Evolutionary conservation across 2,888 invertebrate genomes (phyloP).

Genomic region (Bruchidius siliquastri): DNA sequence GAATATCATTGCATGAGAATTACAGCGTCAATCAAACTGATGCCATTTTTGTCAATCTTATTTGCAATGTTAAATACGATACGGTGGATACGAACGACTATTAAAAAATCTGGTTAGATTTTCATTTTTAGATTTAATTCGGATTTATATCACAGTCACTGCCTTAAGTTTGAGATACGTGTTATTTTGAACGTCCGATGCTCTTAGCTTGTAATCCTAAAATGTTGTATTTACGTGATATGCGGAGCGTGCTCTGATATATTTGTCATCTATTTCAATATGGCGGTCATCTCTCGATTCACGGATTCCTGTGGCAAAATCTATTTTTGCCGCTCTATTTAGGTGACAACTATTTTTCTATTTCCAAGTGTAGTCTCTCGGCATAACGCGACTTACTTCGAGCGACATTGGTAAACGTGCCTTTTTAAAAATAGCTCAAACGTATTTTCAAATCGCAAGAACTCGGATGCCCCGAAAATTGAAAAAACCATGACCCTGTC

Average conservation of each 20-base stretch:
- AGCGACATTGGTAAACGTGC: background rate
- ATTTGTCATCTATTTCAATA: background rate
- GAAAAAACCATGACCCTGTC: background rate
- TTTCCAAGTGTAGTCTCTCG: conserved; percentile 21
- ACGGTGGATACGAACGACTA: too few species aligned
- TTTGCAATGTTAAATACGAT: too few species aligned
- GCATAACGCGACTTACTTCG: background rate
- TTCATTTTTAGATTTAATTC: too few species aligned
- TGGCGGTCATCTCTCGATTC: background rate
- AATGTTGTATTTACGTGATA: background rate
- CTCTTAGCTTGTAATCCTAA: background rate
- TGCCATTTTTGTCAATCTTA: too few species aligned
- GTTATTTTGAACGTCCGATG: background rate
- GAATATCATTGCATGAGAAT: too few species aligned
- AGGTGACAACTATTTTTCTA: conserved; percentile 36
- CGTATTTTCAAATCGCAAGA: background rate
- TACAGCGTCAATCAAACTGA: too few species aligned
- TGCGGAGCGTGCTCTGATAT: background rate
- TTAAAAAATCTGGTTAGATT: too few species aligned
- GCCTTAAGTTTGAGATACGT: background rate
- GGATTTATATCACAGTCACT: too few species aligned
- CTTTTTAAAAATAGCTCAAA: background rate
- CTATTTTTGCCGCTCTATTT: conserved; percentile 31
- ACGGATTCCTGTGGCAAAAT: background rate
- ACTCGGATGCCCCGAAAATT: background rate